phyloP scores from a whole-genome alignment of 2,113 vertebrate genomes.

The Speoplatyrhinus poulsoni region DNA sequence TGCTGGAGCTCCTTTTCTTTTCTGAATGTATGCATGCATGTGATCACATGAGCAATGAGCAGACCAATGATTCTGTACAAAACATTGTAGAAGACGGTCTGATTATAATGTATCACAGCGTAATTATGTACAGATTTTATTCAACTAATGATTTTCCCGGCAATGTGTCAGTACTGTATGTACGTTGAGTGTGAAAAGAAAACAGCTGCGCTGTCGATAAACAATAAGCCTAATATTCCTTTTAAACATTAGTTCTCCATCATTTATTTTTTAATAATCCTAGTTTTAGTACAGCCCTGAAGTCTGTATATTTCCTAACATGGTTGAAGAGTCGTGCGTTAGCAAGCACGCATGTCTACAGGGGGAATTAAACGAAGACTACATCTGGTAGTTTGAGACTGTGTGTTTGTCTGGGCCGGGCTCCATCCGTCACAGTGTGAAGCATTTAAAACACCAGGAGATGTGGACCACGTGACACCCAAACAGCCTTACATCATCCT shows the following conservation, averaged over 20 bases:
- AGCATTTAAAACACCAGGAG: constrained; percentile 36
- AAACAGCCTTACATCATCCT: constrained; percentile 56
- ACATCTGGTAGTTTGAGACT: neutral
- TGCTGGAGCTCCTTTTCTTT: neutral
- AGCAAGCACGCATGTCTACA: neutral
- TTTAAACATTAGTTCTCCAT: constrained; percentile 1
- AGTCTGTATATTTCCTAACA: neutral
- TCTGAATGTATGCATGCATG: neutral
- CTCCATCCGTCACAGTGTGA: neutral
- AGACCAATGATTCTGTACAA: constrained; percentile 20
- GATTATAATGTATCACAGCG: constrained; percentile 30
- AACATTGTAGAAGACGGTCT: constrained; percentile 13
- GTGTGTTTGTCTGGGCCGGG: neutral
- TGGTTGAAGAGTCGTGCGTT: neutral
- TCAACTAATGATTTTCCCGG: constrained; percentile 42
- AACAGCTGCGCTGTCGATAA: constrained; percentile 74
- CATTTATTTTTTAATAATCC: neutral
- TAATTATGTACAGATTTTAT: constrained; percentile 37
- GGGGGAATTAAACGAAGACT: neutral
- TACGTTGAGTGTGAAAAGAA: constrained; percentile 34
- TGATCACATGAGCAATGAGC: neutral
- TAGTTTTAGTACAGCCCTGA: neutral
- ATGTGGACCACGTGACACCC: constrained; percentile 25
- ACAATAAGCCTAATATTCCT: constrained; percentile 52
- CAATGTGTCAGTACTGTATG: constrained; percentile 29